Conservation (phyloP, 2,797 vertebrate species). For the Poeciliopsis gracilis region DNA sequence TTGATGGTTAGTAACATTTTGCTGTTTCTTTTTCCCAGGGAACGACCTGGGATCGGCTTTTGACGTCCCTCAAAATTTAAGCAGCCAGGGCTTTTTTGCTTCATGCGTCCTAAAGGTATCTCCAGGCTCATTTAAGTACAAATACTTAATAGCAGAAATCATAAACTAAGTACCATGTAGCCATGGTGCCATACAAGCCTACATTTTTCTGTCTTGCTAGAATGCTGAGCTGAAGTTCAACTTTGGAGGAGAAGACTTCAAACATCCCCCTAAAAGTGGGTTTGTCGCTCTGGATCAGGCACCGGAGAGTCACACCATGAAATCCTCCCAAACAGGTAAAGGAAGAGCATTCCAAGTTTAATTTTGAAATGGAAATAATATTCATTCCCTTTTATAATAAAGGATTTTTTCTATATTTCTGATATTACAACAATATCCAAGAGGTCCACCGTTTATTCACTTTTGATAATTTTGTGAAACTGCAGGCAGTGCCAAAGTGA, state of each 20-base stretch:
- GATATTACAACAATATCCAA: neutral
- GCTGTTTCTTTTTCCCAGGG: slow-evolving; percentile 71
- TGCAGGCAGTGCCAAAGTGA: slow-evolving; percentile 89
- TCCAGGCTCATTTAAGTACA: too few species aligned
- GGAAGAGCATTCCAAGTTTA: neutral
- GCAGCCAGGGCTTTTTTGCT: slow-evolving; percentile 90
- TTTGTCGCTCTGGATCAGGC: slow-evolving; percentile 88
- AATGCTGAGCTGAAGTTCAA: slow-evolving; percentile 98
- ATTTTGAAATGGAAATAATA: neutral
- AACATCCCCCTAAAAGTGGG: slow-evolving; percentile 89
- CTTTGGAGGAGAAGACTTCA: slow-evolving; percentile 95
- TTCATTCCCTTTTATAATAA: neutral
- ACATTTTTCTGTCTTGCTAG: slow-evolving; percentile 64
- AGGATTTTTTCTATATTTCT: neutral
- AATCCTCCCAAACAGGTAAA: slow-evolving; percentile 90
- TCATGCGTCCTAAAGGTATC: slow-evolving; percentile 94
- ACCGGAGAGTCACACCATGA: slow-evolving; percentile 81
- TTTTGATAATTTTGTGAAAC: neutral
- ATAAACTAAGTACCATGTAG: neutral
- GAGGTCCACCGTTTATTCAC: neutral
- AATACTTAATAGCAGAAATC: neutral
- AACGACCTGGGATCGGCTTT: slow-evolving; percentile 94
- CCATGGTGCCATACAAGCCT: neutral
- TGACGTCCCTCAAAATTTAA: slow-evolving; percentile 88
- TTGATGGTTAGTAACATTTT: neutral